These are phyloP conservation scores for Aspidiotus destructor DNA, from an alignment of 2,888 invertebrate genomes.

Conservation along the genomic window DNA sequence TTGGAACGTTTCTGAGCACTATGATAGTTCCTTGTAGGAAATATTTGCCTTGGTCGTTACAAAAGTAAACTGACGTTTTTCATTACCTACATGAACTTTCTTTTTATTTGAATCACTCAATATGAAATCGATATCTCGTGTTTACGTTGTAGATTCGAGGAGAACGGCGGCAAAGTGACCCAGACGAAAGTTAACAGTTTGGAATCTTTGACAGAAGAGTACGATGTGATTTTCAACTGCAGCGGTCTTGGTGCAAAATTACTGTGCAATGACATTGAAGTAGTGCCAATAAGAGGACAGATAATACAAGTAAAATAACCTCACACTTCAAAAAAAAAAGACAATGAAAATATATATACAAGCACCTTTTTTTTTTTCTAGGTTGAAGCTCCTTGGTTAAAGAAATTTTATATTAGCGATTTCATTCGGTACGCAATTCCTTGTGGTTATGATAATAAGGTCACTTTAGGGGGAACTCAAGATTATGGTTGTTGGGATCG, in stretches of 20 bases:
- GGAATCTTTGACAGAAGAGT: constrained; percentile 49
- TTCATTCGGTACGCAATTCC: constrained; percentile 72
- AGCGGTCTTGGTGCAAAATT: constrained; percentile 69
- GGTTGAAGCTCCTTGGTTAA: constrained; percentile 80
- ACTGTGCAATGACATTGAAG: constrained; percentile 61
- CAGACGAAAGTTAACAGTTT: constrained; percentile 52
- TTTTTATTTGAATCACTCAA: background rate
- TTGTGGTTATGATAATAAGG: constrained; percentile 49
- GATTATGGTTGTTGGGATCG: constrained; percentile 68
- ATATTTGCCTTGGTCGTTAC: background rate
- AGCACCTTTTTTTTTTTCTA: constrained; percentile 38
- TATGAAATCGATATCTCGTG: background rate
- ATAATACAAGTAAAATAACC: constrained; percentile 53
- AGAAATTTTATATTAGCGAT: constrained; percentile 77
- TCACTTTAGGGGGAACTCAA: constrained; percentile 76
- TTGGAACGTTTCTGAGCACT: background rate
- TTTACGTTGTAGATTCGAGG: constrained; percentile 46
- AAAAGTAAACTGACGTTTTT: background rate
- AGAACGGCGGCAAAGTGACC: constrained; percentile 55
- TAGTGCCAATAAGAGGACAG: constrained; percentile 76
- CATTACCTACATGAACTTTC: background rate
- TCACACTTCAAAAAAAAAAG: background rate
- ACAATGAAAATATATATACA: background rate
- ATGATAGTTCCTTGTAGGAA: background rate
- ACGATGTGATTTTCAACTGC: constrained; percentile 74